These are phyloP conservation scores for Drosophila persimilis DNA, from an alignment of 1,140 invertebrate species.

Conservation along the genomic window DNA sequence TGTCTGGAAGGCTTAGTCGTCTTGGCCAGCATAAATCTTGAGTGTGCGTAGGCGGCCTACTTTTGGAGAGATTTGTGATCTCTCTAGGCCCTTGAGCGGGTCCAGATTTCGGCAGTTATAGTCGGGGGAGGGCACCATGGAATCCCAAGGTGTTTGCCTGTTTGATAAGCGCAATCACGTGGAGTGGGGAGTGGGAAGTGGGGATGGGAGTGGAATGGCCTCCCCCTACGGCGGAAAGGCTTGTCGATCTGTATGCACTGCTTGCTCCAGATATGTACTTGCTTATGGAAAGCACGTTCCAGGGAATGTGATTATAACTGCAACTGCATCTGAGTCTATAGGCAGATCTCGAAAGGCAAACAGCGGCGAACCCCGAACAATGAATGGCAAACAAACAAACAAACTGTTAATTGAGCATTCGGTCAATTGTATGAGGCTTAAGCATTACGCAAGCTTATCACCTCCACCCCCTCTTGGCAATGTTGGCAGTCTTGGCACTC, in stretches of 20 bases:
- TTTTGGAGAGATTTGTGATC: slow-evolving; percentile 30
- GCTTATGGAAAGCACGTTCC: slow-evolving; percentile 36
- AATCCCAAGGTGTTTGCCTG: slow-evolving; percentile 30
- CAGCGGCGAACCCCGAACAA: slow-evolving; percentile 38
- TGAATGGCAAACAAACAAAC: slow-evolving; percentile 57
- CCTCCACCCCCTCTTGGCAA: neutral
- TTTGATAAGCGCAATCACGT: slow-evolving; percentile 29
- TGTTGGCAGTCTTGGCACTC: neutral
- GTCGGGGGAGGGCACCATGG: neutral
- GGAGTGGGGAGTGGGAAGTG: slow-evolving; percentile 25
- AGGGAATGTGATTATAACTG: neutral
- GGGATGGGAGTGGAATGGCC: slow-evolving; percentile 29
- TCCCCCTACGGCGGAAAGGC: slow-evolving; percentile 11
- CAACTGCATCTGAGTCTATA: slow-evolving; percentile 11
- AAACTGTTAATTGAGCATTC: slow-evolving; percentile 58
- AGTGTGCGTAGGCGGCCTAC: slow-evolving; percentile 42
- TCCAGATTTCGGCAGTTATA: slow-evolving; percentile 44
- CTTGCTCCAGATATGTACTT: neutral
- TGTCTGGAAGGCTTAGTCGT: neutral
- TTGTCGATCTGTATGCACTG: slow-evolving; percentile 39
- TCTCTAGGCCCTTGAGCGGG: slow-evolving; percentile 19
- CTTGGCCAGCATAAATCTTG: slow-evolving; percentile 38
- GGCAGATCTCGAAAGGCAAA: slow-evolving; percentile 29
- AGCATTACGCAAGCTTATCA: slow-evolving; percentile 46
- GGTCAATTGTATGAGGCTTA: slow-evolving; percentile 54